A percentile compares a stretch with the other conserved stretches of the same genome.
Conservation (phyloP, 2,797 vertebrate genomes). For the Pipistrellus pipistrellus region DNA sequence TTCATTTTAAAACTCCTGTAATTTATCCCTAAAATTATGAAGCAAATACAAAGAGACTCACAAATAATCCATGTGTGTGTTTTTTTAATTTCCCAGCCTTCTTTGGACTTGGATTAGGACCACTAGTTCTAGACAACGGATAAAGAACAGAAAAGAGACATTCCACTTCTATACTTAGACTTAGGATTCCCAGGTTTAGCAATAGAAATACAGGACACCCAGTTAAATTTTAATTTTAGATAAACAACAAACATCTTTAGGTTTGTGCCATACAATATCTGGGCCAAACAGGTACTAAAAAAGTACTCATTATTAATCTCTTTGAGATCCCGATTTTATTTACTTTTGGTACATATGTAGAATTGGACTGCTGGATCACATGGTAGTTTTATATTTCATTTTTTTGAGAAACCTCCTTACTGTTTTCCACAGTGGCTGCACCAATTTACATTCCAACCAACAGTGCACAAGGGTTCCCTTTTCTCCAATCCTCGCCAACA, state of each 20-base stretch:
- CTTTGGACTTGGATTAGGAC: neutral
- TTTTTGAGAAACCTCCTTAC: neutral
- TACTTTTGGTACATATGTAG: neutral
- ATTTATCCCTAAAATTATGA: neutral
- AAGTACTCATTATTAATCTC: neutral
- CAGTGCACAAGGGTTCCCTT: neutral
- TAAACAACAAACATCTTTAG: slow-evolving; percentile 10
- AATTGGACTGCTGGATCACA: neutral
- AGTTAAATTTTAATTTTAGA: slow-evolving; percentile 49
- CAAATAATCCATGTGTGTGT: neutral
- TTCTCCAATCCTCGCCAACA: neutral
- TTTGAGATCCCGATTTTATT: neutral
- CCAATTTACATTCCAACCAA: neutral
- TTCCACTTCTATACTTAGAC: neutral
- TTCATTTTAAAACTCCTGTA: neutral
- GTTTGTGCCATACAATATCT: neutral
- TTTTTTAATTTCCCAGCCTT: neutral
- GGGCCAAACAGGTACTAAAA: neutral
- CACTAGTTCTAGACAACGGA: neutral
- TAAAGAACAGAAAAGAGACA: neutral
- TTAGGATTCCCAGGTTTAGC: neutral
- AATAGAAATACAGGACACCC: neutral
- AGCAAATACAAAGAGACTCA: neutral
- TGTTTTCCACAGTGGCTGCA: neutral
- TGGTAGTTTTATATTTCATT: neutral